Percentiles rank a stretch among this genome's conserved stretches.
Conservation (phyloP, 2,888 invertebrate species). For the Tolmerus cingulatus region DNA sequence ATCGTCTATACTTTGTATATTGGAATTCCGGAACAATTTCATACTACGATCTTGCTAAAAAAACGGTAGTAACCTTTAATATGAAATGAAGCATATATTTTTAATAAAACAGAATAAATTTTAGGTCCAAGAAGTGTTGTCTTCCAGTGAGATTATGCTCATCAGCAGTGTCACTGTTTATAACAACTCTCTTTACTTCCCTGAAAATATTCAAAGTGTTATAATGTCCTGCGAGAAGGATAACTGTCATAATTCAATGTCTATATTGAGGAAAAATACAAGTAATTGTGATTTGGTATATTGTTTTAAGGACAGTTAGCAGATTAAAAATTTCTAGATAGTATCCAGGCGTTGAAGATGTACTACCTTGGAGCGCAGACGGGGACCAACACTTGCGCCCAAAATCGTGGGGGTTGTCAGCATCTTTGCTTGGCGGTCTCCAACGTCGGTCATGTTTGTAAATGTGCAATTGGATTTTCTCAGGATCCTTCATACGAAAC, state of each 20-base stretch:
- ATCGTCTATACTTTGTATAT: constrained; percentile 78
- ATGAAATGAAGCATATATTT: neutral
- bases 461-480: constrained; percentile 78
- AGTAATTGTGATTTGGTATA: constrained; percentile 56
- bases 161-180: constrained; percentile 73
- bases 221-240: constrained; percentile 72
- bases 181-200: constrained; percentile 72
- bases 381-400: constrained; percentile 68
- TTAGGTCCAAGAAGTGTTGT: constrained; percentile 54
- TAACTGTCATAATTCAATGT: constrained; percentile 61
- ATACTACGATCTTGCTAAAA: constrained; percentile 67
- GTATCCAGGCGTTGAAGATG: constrained; percentile 73
- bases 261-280: constrained; percentile 69
- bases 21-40: constrained; percentile 67
- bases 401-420: constrained; percentile 69
- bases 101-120: neutral
- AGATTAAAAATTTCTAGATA: constrained; percentile 61
- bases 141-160: constrained; percentile 58
- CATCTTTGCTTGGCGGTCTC: constrained; percentile 78
- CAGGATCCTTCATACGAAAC: constrained; percentile 66
- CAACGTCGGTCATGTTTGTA: constrained; percentile 68
- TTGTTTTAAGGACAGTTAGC: neutral
- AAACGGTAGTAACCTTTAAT: constrained; percentile 52
- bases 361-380: constrained; percentile 74
- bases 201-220: constrained; percentile 70